Percentiles rank a stretch among this genome's conserved stretches.
phyloP scores from a whole-genome alignment of 2,113 vertebrate species.

The Aramus guarauna region DNA sequence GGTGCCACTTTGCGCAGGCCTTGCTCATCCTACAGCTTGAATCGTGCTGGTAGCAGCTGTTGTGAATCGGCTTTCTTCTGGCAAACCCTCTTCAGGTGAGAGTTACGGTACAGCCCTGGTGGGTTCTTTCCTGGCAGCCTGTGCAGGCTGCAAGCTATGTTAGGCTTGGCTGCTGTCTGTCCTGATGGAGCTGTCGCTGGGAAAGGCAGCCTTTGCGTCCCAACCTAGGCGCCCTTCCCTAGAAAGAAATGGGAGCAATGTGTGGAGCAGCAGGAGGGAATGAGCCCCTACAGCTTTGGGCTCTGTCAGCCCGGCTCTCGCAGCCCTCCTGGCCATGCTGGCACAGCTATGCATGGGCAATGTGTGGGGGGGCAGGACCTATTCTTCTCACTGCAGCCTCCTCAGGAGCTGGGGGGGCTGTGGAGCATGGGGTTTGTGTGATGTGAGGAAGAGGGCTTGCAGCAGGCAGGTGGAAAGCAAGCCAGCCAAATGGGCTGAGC shows the following conservation, averaged over 20 bases:
- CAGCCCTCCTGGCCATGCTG: not conserved
- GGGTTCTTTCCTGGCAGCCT: not conserved
- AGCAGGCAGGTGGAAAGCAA: not conserved
- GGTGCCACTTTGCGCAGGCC: not conserved
- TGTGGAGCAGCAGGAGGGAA: not conserved
- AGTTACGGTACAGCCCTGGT: not conserved
- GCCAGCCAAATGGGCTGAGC: not conserved
- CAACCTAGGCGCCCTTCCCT: not conserved
- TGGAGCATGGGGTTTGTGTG: not conserved
- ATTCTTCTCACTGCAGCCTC: fast-evolving
- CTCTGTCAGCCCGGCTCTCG: not conserved
- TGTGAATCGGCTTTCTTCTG: not conserved
- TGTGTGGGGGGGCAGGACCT: not conserved
- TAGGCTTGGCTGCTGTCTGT: not conserved
- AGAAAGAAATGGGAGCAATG: not conserved
- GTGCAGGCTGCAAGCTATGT: not conserved
- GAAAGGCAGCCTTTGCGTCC: not conserved
- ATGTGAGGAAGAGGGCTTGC: not conserved
- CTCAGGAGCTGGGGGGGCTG: fast-evolving
- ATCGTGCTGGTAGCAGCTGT: not conserved
- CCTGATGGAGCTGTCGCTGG: not conserved
- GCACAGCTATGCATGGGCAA: not conserved
- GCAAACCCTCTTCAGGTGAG: not conserved
- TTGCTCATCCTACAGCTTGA: not conserved
- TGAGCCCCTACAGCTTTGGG: not conserved